phyloP scores from a whole-genome alignment of 2,797 vertebrate genomes.

The Otolemur crassicaudatus region DNA sequence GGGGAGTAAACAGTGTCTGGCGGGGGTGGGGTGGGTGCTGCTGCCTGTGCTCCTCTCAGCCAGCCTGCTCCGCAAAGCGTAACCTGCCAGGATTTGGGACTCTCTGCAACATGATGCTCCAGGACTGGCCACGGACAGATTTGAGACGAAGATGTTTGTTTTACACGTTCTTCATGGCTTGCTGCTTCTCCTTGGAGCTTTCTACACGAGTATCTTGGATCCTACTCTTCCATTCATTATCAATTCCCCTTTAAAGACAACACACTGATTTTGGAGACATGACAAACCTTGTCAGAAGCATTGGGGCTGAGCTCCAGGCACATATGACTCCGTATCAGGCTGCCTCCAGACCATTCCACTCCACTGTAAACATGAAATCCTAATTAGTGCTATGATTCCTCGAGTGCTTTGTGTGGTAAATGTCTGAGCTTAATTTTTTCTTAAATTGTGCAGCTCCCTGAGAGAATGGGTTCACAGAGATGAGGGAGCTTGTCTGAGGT shows the following conservation, averaged over 20 bases:
- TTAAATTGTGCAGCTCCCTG: not conserved
- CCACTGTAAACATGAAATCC: not conserved
- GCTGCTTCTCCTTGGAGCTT: not conserved
- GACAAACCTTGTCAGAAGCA: not conserved
- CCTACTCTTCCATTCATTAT: not conserved
- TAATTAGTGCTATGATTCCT: not conserved
- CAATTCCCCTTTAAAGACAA: not conserved
- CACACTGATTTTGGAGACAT: not conserved
- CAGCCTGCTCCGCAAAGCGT: not conserved
- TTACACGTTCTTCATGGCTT: not conserved
- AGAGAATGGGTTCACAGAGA: not conserved
- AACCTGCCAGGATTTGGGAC: not conserved
- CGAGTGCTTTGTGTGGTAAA: not conserved
- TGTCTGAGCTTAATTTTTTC: not conserved
- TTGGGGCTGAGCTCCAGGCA: not conserved
- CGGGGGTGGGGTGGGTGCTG: fast-evolving
- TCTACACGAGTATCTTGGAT: not conserved
- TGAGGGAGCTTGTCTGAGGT: not conserved
- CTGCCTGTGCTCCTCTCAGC: not conserved
- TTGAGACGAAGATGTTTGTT: not conserved
- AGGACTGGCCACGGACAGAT: not conserved
- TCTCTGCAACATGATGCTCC: not conserved
- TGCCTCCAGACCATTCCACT: not conserved
- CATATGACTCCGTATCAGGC: not conserved
- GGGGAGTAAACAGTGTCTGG: not conserved